phyloP scores from a whole-genome alignment of 2,113 vertebrate genomes.

The Turdus rufiventris region DNA sequence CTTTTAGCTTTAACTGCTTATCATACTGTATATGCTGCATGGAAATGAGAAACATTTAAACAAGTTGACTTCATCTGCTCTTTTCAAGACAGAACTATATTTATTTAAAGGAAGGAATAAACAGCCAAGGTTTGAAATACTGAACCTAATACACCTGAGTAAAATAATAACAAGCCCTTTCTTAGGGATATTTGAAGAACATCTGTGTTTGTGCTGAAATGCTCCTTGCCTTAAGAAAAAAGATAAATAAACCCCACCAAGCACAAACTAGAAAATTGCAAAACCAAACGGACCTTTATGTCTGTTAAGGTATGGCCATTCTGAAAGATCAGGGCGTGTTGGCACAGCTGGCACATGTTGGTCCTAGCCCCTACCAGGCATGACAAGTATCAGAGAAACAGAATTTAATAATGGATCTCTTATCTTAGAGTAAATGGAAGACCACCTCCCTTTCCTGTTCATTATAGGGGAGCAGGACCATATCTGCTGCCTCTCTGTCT shows the following conservation, averaged over 20 bases:
- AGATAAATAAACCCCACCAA: not conserved
- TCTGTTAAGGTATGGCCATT: not conserved
- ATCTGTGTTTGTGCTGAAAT: not conserved
- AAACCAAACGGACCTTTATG: not conserved
- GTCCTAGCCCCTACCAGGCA: not conserved
- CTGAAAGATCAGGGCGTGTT: not conserved
- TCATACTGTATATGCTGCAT: conserved; percentile 10
- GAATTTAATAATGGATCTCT: not conserved
- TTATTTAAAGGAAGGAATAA: conserved; percentile 20
- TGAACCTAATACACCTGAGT: not conserved
- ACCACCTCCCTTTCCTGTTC: not conserved
- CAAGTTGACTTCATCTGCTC: conserved; percentile 10
- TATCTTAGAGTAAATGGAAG: not conserved
- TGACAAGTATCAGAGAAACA: not conserved
- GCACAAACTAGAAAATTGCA: not conserved
- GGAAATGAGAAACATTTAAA: conserved; percentile 50
- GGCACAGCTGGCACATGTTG: not conserved
- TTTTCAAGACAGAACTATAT: conserved; percentile 18
- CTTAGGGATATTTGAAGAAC: not conserved
- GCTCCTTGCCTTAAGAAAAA: not conserved
- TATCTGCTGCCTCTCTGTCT: not conserved
- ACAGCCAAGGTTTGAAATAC: not conserved
- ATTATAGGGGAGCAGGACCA: not conserved
- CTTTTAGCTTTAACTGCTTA: conserved; percentile 52
- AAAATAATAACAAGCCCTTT: conserved; percentile 24